These are phyloP conservation scores for Hyles euphorbiae DNA, from an alignment of 1,140 invertebrate genomes.

Conservation along the genomic window DNA sequence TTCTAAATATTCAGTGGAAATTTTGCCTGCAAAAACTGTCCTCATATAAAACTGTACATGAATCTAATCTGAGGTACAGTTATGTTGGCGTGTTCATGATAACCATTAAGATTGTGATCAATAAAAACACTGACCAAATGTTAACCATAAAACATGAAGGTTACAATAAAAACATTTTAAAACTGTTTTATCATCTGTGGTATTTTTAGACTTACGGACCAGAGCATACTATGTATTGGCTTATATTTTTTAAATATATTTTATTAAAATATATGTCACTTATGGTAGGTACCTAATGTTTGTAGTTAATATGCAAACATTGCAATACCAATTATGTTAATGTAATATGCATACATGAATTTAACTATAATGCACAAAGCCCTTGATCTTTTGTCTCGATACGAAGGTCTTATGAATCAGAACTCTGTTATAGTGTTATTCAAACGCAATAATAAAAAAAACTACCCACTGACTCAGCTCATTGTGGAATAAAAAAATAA, in stretches of 20 bases:
- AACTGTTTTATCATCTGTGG: too few relatives aligned
- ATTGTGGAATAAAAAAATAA: constrained; percentile 26
- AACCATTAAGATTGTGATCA: constrained; percentile 5
- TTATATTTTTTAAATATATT: too few relatives aligned
- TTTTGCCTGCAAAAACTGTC: too few relatives aligned
- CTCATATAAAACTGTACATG: too few relatives aligned
- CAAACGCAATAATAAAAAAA: constrained; percentile 2
- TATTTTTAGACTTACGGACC: too few relatives aligned
- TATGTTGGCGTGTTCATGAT: not conserved
- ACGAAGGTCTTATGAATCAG: constrained; percentile 6
- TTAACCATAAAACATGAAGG: constrained; percentile 3
- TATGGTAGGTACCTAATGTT: not conserved
- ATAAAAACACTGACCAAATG: constrained; percentile 4
- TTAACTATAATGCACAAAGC: not conserved
- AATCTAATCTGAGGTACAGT: too few relatives aligned
- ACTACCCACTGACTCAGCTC: constrained; percentile 37
- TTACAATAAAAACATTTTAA: not conserved
- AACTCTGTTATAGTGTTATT: not conserved
- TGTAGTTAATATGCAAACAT: too few relatives aligned
- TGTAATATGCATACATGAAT: not conserved
- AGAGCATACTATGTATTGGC: too few relatives aligned
- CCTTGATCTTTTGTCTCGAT: constrained; percentile 3
- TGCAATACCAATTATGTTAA: not conserved
- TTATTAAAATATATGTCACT: not conserved
- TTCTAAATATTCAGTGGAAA: too few relatives aligned